Conservation (phyloP, 2,797 vertebrate genomes). For the Lateolabrax maculatus region DNA sequence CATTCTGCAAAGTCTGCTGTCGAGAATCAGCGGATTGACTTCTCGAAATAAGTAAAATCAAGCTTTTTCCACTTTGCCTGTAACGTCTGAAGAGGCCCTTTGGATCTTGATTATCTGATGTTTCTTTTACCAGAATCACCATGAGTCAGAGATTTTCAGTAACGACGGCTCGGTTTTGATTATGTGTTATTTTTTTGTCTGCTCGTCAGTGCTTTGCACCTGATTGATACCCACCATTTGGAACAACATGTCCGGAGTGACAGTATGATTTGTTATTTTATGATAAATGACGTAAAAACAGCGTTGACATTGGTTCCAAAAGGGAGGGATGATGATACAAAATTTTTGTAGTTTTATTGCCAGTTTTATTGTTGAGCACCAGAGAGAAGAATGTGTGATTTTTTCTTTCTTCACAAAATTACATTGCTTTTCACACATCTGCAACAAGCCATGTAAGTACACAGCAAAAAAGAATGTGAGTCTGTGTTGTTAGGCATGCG, state of each 20-base stretch:
- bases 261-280: constrained; percentile 23
- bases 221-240: constrained; percentile 17
- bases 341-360: constrained; percentile 15
- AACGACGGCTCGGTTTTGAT: constrained; percentile 42
- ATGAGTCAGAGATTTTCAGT: constrained; percentile 64
- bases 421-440: constrained; percentile 69
- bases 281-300: constrained; percentile 15
- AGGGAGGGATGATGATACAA: background rate
- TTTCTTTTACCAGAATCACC: constrained; percentile 51
- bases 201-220: constrained; percentile 19
- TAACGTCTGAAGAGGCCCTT: constrained; percentile 4
- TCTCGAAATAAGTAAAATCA: constrained; percentile 26
- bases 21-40: background rate
- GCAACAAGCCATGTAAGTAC: constrained; percentile 46
- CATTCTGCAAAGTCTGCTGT: background rate
- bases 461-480: constrained; percentile 38
- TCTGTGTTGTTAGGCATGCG: constrained; percentile 51
- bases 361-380: constrained; percentile 39
- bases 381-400: constrained; percentile 42
- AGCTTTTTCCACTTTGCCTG: constrained; percentile 46
- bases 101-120: constrained; percentile 41
- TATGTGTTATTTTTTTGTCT: constrained; percentile 32
- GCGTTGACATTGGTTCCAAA: constrained; percentile 12
- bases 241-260: constrained; percentile 13
- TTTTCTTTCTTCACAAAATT: constrained; percentile 39